Base-by-base conservation (phyloP, 2,888 invertebrate genomes). In the Scaptomyza cyrtandrae region DNA sequence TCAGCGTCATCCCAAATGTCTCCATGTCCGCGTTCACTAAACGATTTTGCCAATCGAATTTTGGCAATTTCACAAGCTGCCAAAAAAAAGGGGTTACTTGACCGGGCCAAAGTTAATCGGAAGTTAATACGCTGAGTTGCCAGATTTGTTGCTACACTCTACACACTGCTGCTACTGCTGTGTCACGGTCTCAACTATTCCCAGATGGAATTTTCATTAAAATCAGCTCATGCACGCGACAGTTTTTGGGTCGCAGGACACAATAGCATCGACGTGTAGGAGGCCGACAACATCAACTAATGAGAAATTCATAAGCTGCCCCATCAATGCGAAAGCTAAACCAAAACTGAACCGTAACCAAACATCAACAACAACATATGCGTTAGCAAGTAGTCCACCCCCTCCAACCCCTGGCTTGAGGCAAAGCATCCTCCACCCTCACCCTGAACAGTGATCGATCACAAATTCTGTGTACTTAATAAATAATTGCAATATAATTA, bases 91-190 rank as follows among this genome's bases (percentile, higher is more conserved):
- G 82, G 86, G 88, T 82, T 75, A 78, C 67, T 81, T 73, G 87
- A 86, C 86, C 89, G 80, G 80, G 76, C 69, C 87, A 91, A 89
- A 91, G 91, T 91, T 91, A 91, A 91, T 91, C 91, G 90, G 88
- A 91, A 91, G 91, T 91, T 91, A 91, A 91, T 91, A 90, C 90
- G 90, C 87, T 90, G 90, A 89, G 86, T 87, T 72, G 84, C 86
- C 89, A 85, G 86, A 88, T 86, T 88, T 89, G 78, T 75, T 71
- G 37, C 37, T 24, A 24, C 24, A 3, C 3, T 3, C 24, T 3
- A 19, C 19, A 19, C n/a, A 19, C 16, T 37, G 29, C 9, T 48
- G 52, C 37, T 46, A 55, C 57, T 73, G 79, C 76, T 77, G 79
- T 54, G 76, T 77, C 76, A 77, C 63, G 62, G 68, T 63, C 68